Evolutionary conservation across 2,113 vertebrate species (phyloP).

Genomic region (Thalassoma bifasciatum): DNA sequence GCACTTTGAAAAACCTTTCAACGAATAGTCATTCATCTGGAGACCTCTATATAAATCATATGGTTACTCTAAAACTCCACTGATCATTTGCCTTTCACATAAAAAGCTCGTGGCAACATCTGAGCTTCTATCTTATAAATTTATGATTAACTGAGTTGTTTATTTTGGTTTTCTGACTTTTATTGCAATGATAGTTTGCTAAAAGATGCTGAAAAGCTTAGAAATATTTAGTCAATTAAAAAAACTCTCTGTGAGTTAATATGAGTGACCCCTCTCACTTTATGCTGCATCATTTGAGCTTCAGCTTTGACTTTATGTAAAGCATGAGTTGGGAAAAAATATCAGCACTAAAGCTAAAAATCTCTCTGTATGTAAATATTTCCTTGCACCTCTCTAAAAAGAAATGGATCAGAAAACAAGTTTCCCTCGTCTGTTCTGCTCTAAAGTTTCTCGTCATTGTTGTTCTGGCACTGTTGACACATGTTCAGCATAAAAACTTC

Average conservation of each 20-base stretch:
- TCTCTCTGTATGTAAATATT: neutral
- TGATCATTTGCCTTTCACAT: too few relatives aligned
- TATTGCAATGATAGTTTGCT: neutral
- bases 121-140: too few relatives aligned
- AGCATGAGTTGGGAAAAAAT: too few relatives aligned
- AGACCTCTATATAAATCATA: too few relatives aligned
- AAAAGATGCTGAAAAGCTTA: neutral
- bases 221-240: too few relatives aligned
- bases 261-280: neutral
- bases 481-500: conserved; percentile 43
- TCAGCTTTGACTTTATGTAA: too few relatives aligned
- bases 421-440: conserved; percentile 1
- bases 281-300: too few relatives aligned
- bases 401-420: neutral
- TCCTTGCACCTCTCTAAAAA: neutral
- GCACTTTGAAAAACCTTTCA: too few relatives aligned
- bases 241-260: neutral
- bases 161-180: neutral
- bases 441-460: conserved; percentile 35
- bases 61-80: too few relatives aligned
- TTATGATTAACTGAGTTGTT: neutral
- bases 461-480: conserved; percentile 39
- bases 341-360: neutral
- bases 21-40: too few relatives aligned
- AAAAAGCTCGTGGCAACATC: too few relatives aligned